Conservation (phyloP, 2,888 invertebrate species). For the Pammene aurita region DNA sequence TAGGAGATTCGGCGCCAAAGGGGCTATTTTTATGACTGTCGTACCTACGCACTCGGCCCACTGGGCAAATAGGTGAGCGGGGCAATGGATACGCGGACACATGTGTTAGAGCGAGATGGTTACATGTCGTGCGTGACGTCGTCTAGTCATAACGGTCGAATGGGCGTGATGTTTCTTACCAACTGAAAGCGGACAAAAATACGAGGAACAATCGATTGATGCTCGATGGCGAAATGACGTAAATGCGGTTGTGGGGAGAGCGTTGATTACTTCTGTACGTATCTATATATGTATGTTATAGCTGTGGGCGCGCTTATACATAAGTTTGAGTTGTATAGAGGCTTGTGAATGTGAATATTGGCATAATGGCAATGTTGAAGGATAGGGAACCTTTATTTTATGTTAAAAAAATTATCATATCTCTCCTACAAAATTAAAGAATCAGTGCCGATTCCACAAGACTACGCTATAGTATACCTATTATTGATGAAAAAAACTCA, state of each 20-base stretch:
- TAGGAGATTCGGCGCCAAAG: conserved; percentile 81
- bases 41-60: conserved; percentile 80
- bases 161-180: conserved; percentile 84
- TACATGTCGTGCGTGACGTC: conserved; percentile 76
- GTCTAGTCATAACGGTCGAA: conserved; percentile 83
- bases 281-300: conserved; percentile 9
- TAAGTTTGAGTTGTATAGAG: conserved; percentile 21
- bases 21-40: conserved; percentile 84
- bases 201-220: conserved; percentile 80
- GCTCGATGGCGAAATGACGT: conserved; percentile 63
- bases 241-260: conserved; percentile 53
- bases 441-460: too few relatives aligned
- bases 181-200: conserved; percentile 82
- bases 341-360: too few relatives aligned
- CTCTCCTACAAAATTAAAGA: too few relatives aligned
- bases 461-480: too few relatives aligned
- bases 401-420: too few relatives aligned
- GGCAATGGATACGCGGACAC: conserved; percentile 67
- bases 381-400: too few relatives aligned
- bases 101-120: conserved; percentile 75
- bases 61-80: conserved; percentile 79
- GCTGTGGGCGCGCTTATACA: background rate
- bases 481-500: too few relatives aligned
- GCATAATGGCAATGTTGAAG: too few relatives aligned
- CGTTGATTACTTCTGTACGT: conserved; percentile 38